Evolutionary conservation across 2,888 invertebrate species (phyloP).

Genomic region (Pachymerium ferrugineum): DNA sequence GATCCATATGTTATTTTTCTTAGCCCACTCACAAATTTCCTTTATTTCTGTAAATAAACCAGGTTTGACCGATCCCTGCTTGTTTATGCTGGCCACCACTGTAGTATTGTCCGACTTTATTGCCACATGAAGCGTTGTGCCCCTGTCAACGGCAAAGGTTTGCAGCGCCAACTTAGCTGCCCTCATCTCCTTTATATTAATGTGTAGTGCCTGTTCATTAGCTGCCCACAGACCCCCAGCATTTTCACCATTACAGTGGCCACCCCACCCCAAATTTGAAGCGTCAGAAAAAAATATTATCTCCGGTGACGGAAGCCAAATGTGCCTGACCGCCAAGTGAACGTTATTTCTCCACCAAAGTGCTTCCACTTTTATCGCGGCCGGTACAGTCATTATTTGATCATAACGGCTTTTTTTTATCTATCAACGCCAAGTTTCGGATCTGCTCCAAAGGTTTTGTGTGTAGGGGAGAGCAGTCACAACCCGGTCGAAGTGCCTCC

Average conservation of each 20-base stretch:
- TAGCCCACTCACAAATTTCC: not conserved
- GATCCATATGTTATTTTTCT: not conserved
- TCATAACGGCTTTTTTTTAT: not conserved
- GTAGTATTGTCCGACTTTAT: not conserved
- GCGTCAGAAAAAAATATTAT: not conserved
- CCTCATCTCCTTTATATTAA: not conserved
- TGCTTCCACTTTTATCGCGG: not conserved
- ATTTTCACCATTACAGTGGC: not conserved
- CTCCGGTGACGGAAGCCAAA: not conserved
- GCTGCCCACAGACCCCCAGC: not conserved
- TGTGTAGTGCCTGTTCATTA: not conserved
- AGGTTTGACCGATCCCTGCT: not conserved
- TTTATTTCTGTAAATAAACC: not conserved
- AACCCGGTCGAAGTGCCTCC: not conserved
- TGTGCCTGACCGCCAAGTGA: not conserved
- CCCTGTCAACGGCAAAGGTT: not conserved
- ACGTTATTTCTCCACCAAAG: not conserved
- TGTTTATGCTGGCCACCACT: not conserved
- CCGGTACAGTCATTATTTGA: not conserved
- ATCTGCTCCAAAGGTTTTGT: not conserved
- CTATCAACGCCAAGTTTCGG: not conserved
- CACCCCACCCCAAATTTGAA: not conserved
- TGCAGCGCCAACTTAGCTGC: not conserved
- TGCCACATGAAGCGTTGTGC: not conserved
- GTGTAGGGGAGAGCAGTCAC: not conserved